Conservation (phyloP, 2,888 invertebrate species). For the Agonopterix arenella region DNA sequence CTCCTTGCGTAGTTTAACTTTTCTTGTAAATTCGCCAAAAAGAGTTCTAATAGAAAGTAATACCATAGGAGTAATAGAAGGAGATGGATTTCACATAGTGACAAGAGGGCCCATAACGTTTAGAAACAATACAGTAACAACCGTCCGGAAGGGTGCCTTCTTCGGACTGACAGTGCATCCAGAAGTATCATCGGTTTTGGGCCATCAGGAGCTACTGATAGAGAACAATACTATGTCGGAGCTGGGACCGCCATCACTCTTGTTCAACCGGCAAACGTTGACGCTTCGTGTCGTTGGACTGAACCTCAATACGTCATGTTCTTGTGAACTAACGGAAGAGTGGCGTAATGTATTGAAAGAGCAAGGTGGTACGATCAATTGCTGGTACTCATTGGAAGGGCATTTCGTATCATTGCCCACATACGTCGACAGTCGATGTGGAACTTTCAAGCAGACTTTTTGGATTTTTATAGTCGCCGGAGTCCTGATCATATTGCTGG, state of each 20-base stretch:
- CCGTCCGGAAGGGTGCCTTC: conserved; percentile 79
- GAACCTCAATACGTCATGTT: conserved; percentile 76
- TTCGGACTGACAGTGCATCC: conserved; percentile 72
- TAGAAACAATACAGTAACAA: conserved; percentile 79
- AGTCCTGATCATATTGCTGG: conserved; percentile 58
- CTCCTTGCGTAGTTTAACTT: conserved; percentile 81
- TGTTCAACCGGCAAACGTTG: conserved; percentile 75
- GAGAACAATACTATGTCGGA: conserved; percentile 79
- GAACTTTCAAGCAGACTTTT: conserved; percentile 58
- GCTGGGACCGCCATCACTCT: conserved; percentile 76
- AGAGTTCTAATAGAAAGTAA: conserved; percentile 79
- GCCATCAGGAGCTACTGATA: conserved; percentile 73
- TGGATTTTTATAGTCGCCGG: conserved; percentile 69
- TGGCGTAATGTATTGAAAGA: conserved; percentile 50
- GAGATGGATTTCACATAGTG: conserved; percentile 80
- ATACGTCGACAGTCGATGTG: conserved; percentile 56
- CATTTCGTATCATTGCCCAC: conserved; percentile 57
- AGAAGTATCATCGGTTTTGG: conserved; percentile 56
- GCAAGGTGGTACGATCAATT: conserved; percentile 52
- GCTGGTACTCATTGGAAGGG: conserved; percentile 58
- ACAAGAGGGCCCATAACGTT: conserved; percentile 80
- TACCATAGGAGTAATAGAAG: conserved; percentile 75
- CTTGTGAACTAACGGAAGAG: conserved; percentile 65
- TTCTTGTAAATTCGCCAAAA: conserved; percentile 80
- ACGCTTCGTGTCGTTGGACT: conserved; percentile 76